phyloP scores from a whole-genome alignment of 2,797 vertebrate genomes.

The Balearica regulorum region DNA sequence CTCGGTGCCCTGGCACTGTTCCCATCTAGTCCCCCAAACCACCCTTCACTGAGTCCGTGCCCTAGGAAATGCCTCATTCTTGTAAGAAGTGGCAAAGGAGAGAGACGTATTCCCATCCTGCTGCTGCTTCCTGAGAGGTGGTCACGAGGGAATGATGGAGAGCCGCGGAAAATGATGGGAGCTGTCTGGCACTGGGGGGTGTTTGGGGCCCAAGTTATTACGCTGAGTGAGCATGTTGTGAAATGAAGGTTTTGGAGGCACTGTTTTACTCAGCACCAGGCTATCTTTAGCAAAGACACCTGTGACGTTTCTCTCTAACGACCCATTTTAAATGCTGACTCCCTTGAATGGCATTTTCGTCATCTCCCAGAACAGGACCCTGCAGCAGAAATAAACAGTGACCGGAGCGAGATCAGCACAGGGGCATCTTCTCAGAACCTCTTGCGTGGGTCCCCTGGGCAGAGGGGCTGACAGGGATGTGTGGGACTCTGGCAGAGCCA shows the following conservation, averaged over 20 bases:
- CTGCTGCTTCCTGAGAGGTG: accelerated
- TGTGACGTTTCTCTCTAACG: background rate
- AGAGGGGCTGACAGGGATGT: accelerated
- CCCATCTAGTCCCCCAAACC: background rate
- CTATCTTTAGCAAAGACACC: constrained; percentile 59
- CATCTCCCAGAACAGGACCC: constrained; percentile 36
- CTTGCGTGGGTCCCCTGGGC: accelerated
- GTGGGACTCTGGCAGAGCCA: background rate
- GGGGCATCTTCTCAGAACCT: background rate
- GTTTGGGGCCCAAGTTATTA: background rate
- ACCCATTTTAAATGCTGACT: constrained; percentile 62
- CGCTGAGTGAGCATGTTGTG: constrained; percentile 27
- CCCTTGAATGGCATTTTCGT: background rate
- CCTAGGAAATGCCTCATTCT: background rate
- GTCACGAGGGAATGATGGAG: background rate
- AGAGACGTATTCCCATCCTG: background rate
- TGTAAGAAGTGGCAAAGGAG: background rate
- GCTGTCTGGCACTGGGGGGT: background rate
- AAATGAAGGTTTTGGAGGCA: constrained; percentile 42
- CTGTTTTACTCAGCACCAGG: constrained; percentile 60
- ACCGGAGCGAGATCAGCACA: background rate
- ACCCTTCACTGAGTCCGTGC: accelerated
- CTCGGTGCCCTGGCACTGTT: background rate
- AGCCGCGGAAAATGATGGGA: background rate
- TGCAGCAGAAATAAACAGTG: background rate